Percentiles rank a stretch among this genome's conserved stretches.
These are phyloP conservation scores for Irena cyanogastra DNA, from an alignment of 2,113 vertebrate genomes.

Conservation along the genomic window DNA sequence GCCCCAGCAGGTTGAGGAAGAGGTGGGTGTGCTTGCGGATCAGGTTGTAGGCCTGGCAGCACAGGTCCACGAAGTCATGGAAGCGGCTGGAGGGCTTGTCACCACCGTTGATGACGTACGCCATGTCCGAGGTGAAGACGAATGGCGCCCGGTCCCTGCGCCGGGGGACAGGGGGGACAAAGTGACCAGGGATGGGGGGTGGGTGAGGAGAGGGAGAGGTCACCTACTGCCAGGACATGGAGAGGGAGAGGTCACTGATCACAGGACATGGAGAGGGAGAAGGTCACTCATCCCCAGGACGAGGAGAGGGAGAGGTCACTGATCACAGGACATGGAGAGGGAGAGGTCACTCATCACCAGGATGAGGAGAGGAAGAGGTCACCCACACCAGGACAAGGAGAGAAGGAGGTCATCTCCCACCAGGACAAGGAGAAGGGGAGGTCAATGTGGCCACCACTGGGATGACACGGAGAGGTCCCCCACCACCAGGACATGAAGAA, in stretches of 20 bases:
- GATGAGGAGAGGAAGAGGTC: background rate
- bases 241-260: too few relatives aligned
- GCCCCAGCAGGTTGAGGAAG: constrained; percentile 94
- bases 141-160: constrained; percentile 93
- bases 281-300: background rate
- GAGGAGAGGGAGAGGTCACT: accelerated
- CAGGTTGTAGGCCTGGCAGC: constrained; percentile 97
- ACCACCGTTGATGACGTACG: constrained; percentile 95
- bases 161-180: background rate
- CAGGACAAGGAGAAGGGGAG: too few relatives aligned
- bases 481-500: background rate
- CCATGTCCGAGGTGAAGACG: constrained; percentile 98
- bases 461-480: background rate
- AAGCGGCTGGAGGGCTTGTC: constrained; percentile 97
- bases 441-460: accelerated
- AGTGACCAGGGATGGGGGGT: accelerated
- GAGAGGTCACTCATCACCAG: background rate
- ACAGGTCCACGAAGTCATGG: constrained; percentile 97
- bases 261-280: too few relatives aligned
- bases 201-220: background rate
- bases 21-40: constrained; percentile 97
- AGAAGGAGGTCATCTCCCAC: accelerated
- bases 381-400: accelerated
- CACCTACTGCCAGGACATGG: accelerated
- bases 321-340: background rate